phyloP scores from a whole-genome alignment of 2,888 invertebrate genomes.

The Ophion slaviceki region DNA sequence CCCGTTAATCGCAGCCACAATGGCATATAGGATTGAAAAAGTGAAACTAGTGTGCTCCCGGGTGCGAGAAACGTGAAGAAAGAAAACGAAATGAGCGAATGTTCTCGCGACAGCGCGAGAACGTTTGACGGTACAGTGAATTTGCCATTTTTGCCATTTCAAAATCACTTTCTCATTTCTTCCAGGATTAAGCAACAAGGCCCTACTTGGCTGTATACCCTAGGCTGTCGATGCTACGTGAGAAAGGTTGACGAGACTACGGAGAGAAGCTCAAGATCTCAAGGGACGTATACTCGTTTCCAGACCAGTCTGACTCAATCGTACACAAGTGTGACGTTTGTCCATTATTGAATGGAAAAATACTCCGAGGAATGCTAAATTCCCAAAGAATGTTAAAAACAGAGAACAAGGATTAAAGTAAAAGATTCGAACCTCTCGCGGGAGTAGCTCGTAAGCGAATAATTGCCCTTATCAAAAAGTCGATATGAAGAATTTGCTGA shows the following conservation, averaged over 20 bases:
- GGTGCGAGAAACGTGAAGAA: background rate
- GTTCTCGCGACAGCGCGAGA: background rate
- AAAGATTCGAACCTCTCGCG: background rate
- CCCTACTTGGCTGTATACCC: background rate
- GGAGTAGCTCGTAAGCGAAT: background rate
- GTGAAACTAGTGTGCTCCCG: background rate
- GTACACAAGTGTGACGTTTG: background rate
- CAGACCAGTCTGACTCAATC: constrained; percentile 1
- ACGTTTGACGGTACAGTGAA: background rate
- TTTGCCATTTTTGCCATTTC: background rate
- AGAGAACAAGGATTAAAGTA: background rate
- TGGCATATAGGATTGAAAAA: background rate
- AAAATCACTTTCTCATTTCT: background rate
- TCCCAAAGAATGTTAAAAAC: background rate
- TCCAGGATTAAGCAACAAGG: background rate
- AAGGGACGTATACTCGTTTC: background rate
- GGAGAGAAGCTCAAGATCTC: too few relatives aligned
- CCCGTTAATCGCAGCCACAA: background rate
- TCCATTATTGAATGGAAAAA: background rate
- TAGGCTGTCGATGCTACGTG: too few relatives aligned
- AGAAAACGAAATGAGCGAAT: background rate
- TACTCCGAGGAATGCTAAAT: background rate
- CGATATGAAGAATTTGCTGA: background rate
- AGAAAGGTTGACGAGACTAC: too few relatives aligned
- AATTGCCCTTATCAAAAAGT: background rate